Percentiles rank a stretch among this genome's conserved stretches.
Conservation (phyloP, 2,797 vertebrate species). For the Sebastes nivosus region DNA sequence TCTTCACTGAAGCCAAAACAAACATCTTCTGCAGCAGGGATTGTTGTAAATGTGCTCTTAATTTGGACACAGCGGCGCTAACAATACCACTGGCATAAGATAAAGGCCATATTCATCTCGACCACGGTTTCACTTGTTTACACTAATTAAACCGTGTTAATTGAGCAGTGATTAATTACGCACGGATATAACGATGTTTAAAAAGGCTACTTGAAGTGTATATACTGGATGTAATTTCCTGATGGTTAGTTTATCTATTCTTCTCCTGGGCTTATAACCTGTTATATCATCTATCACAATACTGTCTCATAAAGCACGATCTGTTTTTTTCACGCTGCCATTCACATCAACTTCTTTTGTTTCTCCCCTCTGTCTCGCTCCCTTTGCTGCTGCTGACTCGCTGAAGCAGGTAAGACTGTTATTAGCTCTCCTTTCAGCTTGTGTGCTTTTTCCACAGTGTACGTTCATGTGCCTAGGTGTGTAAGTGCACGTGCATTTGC, state of each 20-base stretch:
- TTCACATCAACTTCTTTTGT: conserved; percentile 60
- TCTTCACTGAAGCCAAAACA: background rate
- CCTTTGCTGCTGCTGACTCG: conserved; percentile 57
- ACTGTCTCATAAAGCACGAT: conserved; percentile 2
- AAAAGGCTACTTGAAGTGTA: background rate
- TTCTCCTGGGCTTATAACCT: background rate
- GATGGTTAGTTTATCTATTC: conserved; percentile 17
- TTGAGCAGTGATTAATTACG: conserved; percentile 19
- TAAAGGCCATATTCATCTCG: conserved; percentile 17
- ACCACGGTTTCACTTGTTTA: conserved; percentile 23
- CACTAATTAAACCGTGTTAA: conserved; percentile 46
- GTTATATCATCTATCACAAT: conserved; percentile 15
- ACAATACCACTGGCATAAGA: conserved; percentile 6
- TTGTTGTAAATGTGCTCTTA: background rate
- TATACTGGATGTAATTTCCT: conserved; percentile 23
- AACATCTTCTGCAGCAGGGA: background rate
- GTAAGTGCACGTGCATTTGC: conserved; percentile 11
- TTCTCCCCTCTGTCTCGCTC: conserved; percentile 44
- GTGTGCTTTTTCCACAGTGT: conserved; percentile 18
- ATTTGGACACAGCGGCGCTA: background rate
- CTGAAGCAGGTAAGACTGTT: conserved; percentile 77
- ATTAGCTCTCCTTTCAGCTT: conserved; percentile 53
- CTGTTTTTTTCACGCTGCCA: conserved; percentile 11
- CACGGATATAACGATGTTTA: background rate
- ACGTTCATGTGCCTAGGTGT: conserved; percentile 6